Conservation (phyloP, 2,113 vertebrate species). For the Bostrychus sinensis region DNA sequence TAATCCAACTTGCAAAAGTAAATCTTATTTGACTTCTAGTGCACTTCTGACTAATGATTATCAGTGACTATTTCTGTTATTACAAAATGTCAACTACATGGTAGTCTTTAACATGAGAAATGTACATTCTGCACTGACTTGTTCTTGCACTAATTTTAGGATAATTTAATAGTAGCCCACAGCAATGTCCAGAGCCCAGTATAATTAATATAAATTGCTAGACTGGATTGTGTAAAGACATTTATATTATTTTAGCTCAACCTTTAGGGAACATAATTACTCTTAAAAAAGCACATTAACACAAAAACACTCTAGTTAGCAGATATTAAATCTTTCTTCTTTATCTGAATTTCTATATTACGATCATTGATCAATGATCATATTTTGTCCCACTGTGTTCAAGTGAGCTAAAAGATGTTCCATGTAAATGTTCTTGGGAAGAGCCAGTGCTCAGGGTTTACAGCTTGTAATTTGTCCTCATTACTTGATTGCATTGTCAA, state of each 20-base stretch:
- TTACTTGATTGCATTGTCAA: background rate
- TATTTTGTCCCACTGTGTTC: background rate
- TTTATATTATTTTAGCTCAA: too few relatives aligned
- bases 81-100: background rate
- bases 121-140: background rate
- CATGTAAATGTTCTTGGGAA: too few relatives aligned
- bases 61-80: background rate
- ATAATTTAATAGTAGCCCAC: too few relatives aligned
- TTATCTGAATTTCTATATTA: too few relatives aligned
- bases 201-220: too few relatives aligned
- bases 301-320: too few relatives aligned
- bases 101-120: background rate
- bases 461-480: slow-evolving; percentile 4
- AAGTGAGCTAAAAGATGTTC: background rate
- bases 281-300: too few relatives aligned
- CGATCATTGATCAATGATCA: background rate
- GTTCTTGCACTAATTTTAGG: background rate
- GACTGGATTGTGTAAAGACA: too few relatives aligned
- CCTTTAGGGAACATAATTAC: too few relatives aligned
- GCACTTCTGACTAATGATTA: background rate
- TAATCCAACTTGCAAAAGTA: slow-evolving; percentile 68
- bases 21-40: slow-evolving; percentile 51
- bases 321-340: too few relatives aligned
- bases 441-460: slow-evolving; percentile 5
- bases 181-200: too few relatives aligned